phyloP scores from a whole-genome alignment of 1,140 invertebrate species.

The Tetranychus urticae region DNA sequence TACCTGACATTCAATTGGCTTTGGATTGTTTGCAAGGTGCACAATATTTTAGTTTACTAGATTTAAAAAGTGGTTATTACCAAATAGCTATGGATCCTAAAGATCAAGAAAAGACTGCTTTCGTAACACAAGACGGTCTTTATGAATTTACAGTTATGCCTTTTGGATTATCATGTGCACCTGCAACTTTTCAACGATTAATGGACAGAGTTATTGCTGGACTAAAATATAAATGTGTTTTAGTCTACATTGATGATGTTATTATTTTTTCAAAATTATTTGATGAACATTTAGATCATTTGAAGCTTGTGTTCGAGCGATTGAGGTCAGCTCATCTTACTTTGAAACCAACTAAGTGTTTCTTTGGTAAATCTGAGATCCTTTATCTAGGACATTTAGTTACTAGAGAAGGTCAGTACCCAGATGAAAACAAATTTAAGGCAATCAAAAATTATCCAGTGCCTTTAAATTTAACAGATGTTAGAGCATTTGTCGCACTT shows the following conservation, averaged over 20 bases:
- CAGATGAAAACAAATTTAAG: slow-evolving; percentile 1
- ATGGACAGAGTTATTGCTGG: no score
- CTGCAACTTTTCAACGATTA: slow-evolving; percentile 12
- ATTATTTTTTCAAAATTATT: no score
- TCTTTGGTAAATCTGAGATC: neutral
- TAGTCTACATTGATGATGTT: no score
- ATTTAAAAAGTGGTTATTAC: slow-evolving; percentile 8
- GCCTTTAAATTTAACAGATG: slow-evolving; percentile 4
- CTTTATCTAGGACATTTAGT: neutral
- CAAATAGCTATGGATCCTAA: slow-evolving; percentile 1
- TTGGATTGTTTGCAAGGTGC: slow-evolving; percentile 17
- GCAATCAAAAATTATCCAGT: slow-evolving; percentile 3
- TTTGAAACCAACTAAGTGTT: neutral
- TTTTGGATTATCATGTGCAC: slow-evolving; percentile 12
- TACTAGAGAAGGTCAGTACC: neutral
- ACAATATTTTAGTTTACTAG: slow-evolving; percentile 2
- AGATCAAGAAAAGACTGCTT: slow-evolving; percentile 7
- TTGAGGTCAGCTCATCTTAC: neutral
- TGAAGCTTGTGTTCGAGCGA: no score
- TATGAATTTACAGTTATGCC: slow-evolving; percentile 13
- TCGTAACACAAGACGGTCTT: slow-evolving; percentile 3
- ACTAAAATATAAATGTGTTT: no score
- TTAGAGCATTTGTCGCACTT: slow-evolving; percentile 7
- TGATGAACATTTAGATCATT: no score
- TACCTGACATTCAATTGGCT: slow-evolving; percentile 19